These are phyloP conservation scores for Pycnomerus fuliginosus DNA, from an alignment of 2,888 invertebrate genomes.

Conservation along the genomic window DNA sequence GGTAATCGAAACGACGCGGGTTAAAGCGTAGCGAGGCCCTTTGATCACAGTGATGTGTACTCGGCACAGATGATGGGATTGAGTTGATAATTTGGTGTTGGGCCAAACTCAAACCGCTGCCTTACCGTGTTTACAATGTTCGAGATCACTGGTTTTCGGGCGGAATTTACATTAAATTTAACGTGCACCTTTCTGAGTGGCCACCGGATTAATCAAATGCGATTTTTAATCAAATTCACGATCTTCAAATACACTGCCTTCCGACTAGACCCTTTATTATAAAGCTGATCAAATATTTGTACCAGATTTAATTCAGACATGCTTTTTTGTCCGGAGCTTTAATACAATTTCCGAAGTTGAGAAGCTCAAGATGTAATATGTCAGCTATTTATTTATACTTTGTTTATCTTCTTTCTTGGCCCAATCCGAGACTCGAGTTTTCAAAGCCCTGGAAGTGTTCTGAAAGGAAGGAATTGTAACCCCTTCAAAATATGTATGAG, in stretches of 20 bases:
- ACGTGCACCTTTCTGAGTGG: constrained; percentile 22
- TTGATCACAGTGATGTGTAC: constrained; percentile 49
- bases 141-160: constrained; percentile 45
- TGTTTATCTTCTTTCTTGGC: constrained; percentile 14
- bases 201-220: constrained; percentile 10
- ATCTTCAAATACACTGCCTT: too few species aligned
- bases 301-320: constrained; percentile 22
- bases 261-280: constrained; percentile 21
- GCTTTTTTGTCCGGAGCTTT: constrained; percentile 14
- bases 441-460: neutral
- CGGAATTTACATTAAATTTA: constrained; percentile 43
- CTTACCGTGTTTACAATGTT: constrained; percentile 48
- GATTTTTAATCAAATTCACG: too few species aligned
- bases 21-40: constrained; percentile 37
- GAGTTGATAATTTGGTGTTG: constrained; percentile 49
- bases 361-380: constrained; percentile 13
- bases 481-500: constrained; percentile 16
- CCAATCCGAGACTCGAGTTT: constrained; percentile 4
- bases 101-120: constrained; percentile 41
- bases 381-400: constrained; percentile 19
- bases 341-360: constrained; percentile 10
- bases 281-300: constrained; percentile 24
- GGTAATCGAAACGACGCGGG: constrained; percentile 47
- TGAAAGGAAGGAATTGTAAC: constrained; percentile 13
- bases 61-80: constrained; percentile 48